Evolutionary conservation across 2,113 vertebrate species (phyloP).

Genomic region (Haemorhous mexicanus): DNA sequence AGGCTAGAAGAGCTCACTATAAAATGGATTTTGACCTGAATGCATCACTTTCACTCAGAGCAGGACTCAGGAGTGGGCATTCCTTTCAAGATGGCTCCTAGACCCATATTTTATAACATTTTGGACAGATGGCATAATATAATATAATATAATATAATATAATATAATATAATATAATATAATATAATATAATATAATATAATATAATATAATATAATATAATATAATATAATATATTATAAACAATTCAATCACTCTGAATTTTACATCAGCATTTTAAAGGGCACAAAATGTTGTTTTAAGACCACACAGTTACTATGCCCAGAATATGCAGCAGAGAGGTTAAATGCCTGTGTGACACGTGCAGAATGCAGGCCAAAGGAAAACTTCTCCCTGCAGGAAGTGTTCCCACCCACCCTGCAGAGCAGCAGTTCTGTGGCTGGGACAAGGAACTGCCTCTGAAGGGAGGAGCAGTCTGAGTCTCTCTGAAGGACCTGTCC

Average conservation of each 20-base stretch:
- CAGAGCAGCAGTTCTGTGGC: background rate
- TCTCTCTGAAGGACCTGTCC: fast-evolving
- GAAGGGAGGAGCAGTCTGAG: background rate
- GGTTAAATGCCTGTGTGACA: background rate
- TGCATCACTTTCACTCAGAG: background rate
- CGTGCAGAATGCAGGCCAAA: background rate
- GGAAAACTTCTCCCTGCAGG: background rate
- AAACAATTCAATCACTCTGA: background rate
- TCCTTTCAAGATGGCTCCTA: background rate
- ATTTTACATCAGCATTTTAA: background rate
- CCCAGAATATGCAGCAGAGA: background rate
- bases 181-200: background rate
- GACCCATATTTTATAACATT: background rate
- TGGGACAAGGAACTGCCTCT: background rate
- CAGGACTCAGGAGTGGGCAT: background rate
- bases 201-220: background rate
- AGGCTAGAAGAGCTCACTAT: background rate
- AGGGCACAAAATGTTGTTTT: background rate
- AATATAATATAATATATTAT: background rate
- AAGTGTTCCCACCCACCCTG: fast-evolving
- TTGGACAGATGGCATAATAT: background rate
- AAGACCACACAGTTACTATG: background rate
- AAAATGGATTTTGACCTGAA: background rate
- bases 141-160: background rate
- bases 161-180: background rate